These are phyloP conservation scores for Chiridota heheva DNA, from an alignment of 35 echinoderm and acorn worm species.

Conservation along the genomic window DNA sequence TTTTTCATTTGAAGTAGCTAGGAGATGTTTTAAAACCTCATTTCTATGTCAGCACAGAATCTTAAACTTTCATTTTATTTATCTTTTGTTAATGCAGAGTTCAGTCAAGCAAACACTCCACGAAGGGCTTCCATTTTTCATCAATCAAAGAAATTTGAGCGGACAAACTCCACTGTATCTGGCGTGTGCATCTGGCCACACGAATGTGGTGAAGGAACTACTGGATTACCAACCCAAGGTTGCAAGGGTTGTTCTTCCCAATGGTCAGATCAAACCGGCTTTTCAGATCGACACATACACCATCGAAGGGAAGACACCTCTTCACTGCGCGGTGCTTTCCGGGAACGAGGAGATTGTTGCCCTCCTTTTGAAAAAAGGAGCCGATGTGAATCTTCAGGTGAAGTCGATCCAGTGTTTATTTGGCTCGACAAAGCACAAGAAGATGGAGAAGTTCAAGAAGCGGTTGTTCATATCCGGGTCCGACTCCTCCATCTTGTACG, in stretches of 20 bases:
- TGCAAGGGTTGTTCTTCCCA: slow-evolving; percentile 8
- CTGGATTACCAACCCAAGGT: slow-evolving; percentile 70
- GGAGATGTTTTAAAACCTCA: background rate
- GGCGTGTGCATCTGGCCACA: slow-evolving; percentile 71
- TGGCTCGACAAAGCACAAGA: slow-evolving; percentile 17
- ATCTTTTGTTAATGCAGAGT: background rate
- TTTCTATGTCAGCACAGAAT: background rate
- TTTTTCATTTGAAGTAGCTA: no score
- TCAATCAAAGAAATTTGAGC: slow-evolving; percentile 76
- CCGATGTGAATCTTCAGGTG: slow-evolving; percentile 82
- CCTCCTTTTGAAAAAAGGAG: slow-evolving; percentile 71
- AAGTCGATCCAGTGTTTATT: slow-evolving; percentile 75
- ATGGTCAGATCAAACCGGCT: slow-evolving; percentile 15
- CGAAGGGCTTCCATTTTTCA: slow-evolving; percentile 79
- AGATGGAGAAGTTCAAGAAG: slow-evolving; percentile 19
- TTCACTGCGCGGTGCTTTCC: slow-evolving; percentile 73
- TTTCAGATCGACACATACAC: slow-evolving; percentile 86
- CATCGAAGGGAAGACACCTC: slow-evolving; percentile 76
- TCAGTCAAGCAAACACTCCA: slow-evolving; percentile 2
- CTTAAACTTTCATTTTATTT: background rate
- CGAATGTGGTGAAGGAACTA: slow-evolving; percentile 52
- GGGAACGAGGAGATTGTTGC: slow-evolving; percentile 79
- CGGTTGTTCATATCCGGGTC: slow-evolving; percentile 50
- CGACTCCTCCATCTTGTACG: slow-evolving; percentile 66
- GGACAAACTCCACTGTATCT: slow-evolving; percentile 86